Evolutionary conservation across 1,140 invertebrate genomes (phyloP), one percentile per base, ranked within the genome.

Genomic region (Plectrocnemia conspersa): DNA sequence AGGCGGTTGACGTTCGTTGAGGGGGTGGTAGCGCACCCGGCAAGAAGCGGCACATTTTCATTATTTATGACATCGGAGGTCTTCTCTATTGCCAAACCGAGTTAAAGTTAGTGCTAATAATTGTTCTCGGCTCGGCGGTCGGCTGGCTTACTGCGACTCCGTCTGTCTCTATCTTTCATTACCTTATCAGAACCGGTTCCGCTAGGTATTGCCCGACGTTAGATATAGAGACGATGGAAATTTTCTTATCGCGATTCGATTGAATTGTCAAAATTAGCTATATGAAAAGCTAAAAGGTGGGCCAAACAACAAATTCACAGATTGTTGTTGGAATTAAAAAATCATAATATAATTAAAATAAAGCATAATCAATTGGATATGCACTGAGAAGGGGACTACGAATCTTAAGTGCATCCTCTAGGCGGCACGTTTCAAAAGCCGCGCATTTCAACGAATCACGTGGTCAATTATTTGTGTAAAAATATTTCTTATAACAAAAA

Each of bases 11-110:
- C 13, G 19, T 25, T 15, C 16, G 38, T 11, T 52, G 45, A 19
- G 19, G 22, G 23, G 9, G 21, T 27, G 49, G 53, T 23, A 41
- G 36, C 22, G 54, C 41, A 47, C 35, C 35, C 24, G 52, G 54
- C 54, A 49, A 57, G 42, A 54, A 58, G 52, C 54, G 55, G 52
- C 56, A 62, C 64, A 65, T 66, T 66, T 66, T 67, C 63, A 67
- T 69, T 70, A 70, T 68, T 70, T 70, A 70, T 64, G 68, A 68
- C 64, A 63, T 67, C 64, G 63, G 64, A 67, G 66, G 64, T 66
- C 65, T 65, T 64, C 65, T 63, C 65, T 62, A 63, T 63, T 64
- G 64, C 64, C 65, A 57, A 61, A 57, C 59, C 65, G 65, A 67
- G 65, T 67, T 67, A 65, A 63, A 66, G 63, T 64, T 64, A 64